These are phyloP conservation scores for Morpho achilles DNA, from an alignment of 2,888 invertebrate species.

Conservation along the genomic window DNA sequence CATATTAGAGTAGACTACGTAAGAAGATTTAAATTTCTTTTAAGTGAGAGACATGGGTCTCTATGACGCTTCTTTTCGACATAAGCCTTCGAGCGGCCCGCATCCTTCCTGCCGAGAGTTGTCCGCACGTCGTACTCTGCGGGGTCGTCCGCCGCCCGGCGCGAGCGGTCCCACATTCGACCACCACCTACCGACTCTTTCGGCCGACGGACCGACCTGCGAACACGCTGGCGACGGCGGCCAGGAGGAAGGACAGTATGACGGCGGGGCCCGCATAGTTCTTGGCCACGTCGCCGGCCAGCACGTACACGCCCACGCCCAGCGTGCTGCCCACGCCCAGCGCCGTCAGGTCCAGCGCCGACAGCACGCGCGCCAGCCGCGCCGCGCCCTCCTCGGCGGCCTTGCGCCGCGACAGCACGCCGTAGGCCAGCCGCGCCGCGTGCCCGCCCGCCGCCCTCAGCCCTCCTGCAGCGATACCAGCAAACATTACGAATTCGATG, in stretches of 20 bases:
- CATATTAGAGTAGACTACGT: no score
- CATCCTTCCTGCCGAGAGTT: no score
- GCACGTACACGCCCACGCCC: constrained; percentile 94
- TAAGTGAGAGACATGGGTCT: no score
- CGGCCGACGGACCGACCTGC: constrained; percentile 80
- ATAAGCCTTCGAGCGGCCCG: no score
- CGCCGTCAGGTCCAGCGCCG: constrained; percentile 90
- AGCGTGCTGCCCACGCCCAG: constrained; percentile 90
- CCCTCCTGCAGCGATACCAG: constrained; percentile 46
- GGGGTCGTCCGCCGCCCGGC: no score
- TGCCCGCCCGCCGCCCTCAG: constrained; percentile 59
- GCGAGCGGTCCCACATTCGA: no score
- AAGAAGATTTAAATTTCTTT: no score
- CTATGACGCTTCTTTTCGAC: no score
- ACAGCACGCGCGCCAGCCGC: constrained; percentile 84
- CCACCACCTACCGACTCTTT: no score
- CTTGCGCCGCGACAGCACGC: constrained; percentile 64
- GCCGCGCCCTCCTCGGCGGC: constrained; percentile 69
- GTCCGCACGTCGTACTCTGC: no score
- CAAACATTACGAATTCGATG: no score
- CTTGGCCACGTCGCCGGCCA: constrained; percentile 91
- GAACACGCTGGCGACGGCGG: constrained; percentile 93
- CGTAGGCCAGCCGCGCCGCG: constrained; percentile 52
- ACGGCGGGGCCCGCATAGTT: constrained; percentile 92
- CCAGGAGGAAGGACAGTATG: constrained; percentile 91